These are phyloP conservation scores for Neodiprion fabricii DNA, from an alignment of 1,140 invertebrate genomes.

Conservation along the genomic window DNA sequence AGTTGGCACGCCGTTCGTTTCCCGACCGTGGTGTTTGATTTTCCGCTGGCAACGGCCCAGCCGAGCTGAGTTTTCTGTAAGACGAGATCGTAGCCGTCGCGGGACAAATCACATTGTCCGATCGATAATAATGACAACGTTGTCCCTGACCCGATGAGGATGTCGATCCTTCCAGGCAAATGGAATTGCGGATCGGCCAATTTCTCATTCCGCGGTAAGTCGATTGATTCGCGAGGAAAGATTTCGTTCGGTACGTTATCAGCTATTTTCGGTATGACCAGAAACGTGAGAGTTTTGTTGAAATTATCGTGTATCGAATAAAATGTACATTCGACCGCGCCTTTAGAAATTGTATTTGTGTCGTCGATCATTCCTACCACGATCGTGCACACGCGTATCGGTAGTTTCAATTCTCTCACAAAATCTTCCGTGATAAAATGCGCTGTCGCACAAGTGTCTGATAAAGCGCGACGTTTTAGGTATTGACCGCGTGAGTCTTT, in stretches of 20 bases:
- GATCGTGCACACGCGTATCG: conserved; percentile 13
- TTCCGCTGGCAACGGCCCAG: conserved; percentile 12
- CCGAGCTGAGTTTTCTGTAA: no score
- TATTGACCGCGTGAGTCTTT: conserved; percentile 15
- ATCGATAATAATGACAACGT: conserved; percentile 7
- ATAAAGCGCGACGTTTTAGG: conserved; percentile 18
- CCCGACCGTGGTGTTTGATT: neutral
- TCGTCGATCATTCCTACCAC: conserved; percentile 18
- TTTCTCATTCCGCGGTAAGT: neutral
- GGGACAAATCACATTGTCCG: neutral
- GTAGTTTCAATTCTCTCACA: conserved; percentile 21
- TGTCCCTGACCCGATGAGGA: neutral
- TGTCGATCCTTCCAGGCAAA: neutral
- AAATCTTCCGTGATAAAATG: conserved; percentile 29
- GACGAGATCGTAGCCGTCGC: neutral
- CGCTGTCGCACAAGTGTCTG: conserved; percentile 24
- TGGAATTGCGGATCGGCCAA: conserved; percentile 10
- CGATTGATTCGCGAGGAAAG: no score
- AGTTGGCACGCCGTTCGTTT: conserved; percentile 10
- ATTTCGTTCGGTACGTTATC: no score
- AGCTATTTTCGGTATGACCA: neutral
- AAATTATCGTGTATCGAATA: conserved; percentile 24
- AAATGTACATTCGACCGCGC: conserved; percentile 14
- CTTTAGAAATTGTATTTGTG: conserved; percentile 22
- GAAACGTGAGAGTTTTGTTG: conserved; percentile 22